These are phyloP conservation scores for Tinea trinotella DNA, from an alignment of 2,888 invertebrate genomes.

Conservation along the genomic window DNA sequence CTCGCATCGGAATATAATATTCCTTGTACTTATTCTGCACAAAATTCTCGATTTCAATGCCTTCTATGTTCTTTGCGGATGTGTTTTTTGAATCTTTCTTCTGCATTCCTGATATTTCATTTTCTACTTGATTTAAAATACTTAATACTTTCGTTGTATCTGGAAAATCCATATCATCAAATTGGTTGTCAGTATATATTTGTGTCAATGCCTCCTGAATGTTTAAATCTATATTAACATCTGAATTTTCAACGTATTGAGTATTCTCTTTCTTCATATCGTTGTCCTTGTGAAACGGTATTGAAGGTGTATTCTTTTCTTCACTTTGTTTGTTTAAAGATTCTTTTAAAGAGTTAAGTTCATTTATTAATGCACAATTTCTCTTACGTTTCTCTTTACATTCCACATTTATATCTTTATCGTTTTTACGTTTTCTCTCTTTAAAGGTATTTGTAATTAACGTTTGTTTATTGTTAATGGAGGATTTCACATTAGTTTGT, in stretches of 20 bases:
- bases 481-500: neutral
- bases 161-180: conserved; percentile 29
- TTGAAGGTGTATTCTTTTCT: conserved; percentile 27
- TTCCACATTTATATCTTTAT: conserved; percentile 28
- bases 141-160: conserved; percentile 39
- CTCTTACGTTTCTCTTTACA: conserved; percentile 53
- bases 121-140: conserved; percentile 49
- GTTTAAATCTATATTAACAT: neutral
- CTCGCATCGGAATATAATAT: neutral
- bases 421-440: conserved; percentile 45
- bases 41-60: neutral
- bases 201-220: neutral
- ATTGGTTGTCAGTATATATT: neutral
- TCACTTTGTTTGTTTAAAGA: conserved; percentile 39
- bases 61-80: conserved; percentile 16
- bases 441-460: conserved; percentile 38
- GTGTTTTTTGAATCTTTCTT: neutral
- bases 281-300: too few relatives aligned
- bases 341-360: conserved; percentile 41
- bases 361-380: conserved; percentile 39
- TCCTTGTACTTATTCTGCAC: neutral
- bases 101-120: conserved; percentile 37
- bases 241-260: too few relatives aligned
- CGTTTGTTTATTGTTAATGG: conserved; percentile 31
- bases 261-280: too few relatives aligned